Evolutionary conservation across 2,113 vertebrate species (phyloP).

Genomic region (Gila orcuttii): DNA sequence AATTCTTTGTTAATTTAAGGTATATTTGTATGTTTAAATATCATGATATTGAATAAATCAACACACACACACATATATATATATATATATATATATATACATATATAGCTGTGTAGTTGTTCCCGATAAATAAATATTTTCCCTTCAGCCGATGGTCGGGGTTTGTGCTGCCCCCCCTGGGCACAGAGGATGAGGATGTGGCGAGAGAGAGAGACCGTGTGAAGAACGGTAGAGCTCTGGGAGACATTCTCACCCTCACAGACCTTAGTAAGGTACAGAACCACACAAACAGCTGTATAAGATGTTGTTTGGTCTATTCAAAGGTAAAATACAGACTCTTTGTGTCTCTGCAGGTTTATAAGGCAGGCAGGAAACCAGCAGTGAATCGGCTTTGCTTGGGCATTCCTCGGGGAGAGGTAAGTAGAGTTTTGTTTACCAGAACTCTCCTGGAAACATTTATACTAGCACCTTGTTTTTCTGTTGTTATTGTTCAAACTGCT

Average conservation of each 20-base stretch:
- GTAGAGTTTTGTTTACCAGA: not conserved
- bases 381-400: conserved; percentile 79
- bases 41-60: not conserved
- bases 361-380: conserved; percentile 72
- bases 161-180: conserved; percentile 69
- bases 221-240: conserved; percentile 67
- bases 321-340: not conserved
- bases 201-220: conserved; percentile 76
- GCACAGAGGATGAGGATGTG: conserved; percentile 78
- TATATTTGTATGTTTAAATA: conserved; percentile 35
- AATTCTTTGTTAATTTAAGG: conserved; percentile 76
- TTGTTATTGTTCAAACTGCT: not conserved
- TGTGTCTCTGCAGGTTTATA: conserved; percentile 72
- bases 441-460: not conserved
- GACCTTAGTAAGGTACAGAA: conserved; percentile 70
- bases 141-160: conserved; percentile 65
- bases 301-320: not conserved
- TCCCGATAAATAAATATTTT: not conserved
- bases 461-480: not conserved
- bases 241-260: conserved; percentile 75
- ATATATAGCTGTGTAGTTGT: not conserved
- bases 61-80: not conserved
- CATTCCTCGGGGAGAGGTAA: conserved; percentile 79
- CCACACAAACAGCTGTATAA: not conserved
- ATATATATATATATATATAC: too few relatives aligned